Conservation (phyloP, 64 coral and sea anemone genomes). For the Montipora cactus region DNA sequence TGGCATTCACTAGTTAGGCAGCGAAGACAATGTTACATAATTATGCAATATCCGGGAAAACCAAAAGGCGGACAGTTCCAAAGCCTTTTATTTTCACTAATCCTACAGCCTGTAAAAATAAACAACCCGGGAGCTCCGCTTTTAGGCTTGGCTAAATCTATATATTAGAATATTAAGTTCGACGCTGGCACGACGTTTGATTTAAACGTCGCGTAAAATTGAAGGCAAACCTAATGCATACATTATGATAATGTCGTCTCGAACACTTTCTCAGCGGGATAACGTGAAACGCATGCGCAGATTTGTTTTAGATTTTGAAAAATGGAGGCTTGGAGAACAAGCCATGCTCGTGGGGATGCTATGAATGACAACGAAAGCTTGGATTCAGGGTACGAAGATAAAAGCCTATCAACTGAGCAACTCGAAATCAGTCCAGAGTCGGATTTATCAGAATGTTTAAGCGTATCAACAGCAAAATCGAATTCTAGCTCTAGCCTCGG, state of each 20-base stretch:
- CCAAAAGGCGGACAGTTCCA: too few species aligned
- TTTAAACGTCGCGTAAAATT: conserved; percentile 49
- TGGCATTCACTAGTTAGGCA: too few species aligned
- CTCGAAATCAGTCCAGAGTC: conserved; percentile 58
- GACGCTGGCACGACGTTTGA: conserved; percentile 25
- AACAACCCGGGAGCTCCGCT: too few species aligned
- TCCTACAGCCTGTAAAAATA: too few species aligned
- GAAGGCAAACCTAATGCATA: conserved; percentile 7
- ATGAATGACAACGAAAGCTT: conserved; percentile 6
- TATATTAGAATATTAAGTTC: too few species aligned
- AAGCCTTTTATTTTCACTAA: too few species aligned
- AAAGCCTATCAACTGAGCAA: conserved; percentile 24
- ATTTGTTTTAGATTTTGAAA: conserved; percentile 41
- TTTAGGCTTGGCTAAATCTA: too few species aligned
- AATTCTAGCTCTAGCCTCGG: too few species aligned
- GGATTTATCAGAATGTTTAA: conserved; percentile 59
- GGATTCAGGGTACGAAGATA: conserved; percentile 51
- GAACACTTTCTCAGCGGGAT: conserved; percentile 54
- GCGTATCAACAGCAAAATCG: conserved; percentile 45
- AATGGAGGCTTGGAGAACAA: neutral
- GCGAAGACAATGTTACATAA: too few species aligned
- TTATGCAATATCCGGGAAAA: too few species aligned
- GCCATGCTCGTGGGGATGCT: conserved; percentile 8
- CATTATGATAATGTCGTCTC: conserved; percentile 37
- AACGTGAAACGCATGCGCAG: conserved; percentile 50